Evolutionary conservation across 2,113 vertebrate species (phyloP), one percentile per base, ranked within the genome.

Genomic region (Oncorhynchus tshawytscha): DNA sequence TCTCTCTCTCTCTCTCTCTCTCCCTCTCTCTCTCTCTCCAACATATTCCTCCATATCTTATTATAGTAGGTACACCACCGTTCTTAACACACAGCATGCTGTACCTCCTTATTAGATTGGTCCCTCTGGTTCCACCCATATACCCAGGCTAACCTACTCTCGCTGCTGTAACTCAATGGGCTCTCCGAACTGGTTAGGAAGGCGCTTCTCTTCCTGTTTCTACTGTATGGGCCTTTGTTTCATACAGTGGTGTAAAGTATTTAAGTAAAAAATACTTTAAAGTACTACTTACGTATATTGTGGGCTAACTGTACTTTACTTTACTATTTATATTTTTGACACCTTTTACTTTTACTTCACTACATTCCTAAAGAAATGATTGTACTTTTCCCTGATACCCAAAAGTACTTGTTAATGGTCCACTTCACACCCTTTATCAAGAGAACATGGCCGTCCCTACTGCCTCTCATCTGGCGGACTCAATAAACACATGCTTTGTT

Each of bases 61-160:
- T 90, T 87, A 85, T 71, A 62, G 70, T 24, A 67, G 83, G 70
- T 1, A 22, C 82, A 81, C 78, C 48, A 22, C 79, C 86, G 80
- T 78, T 82, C 75, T 84, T 90, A 90, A 84, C 81, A 70, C 82
- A 78, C 81, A 54, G 72, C 72, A 73, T 82, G 75, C 77, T 86
- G 77, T 67, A 81, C 71, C 49, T 69, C 31, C 71, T 91, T 84
- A 92, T 92, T 91, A 70, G 78, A 91, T 92, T 92, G n/a, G 39
- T 87, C 27, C 9, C 59, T 66, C n/a, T 69, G 20, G 60, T 71
- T 59, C 72, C 76, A 77, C 65, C 84, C 62, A 45, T 64, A 64
- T 71, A 68, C 77, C 75, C 70, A 74, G 80, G 66, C 51, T 60
- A 49, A 54, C 31, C 72, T 70, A 54, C 7, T 67, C 62, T 76